Base-by-base conservation (phyloP, 1,140 invertebrate species). In the Notospermus geniculatus region DNA sequence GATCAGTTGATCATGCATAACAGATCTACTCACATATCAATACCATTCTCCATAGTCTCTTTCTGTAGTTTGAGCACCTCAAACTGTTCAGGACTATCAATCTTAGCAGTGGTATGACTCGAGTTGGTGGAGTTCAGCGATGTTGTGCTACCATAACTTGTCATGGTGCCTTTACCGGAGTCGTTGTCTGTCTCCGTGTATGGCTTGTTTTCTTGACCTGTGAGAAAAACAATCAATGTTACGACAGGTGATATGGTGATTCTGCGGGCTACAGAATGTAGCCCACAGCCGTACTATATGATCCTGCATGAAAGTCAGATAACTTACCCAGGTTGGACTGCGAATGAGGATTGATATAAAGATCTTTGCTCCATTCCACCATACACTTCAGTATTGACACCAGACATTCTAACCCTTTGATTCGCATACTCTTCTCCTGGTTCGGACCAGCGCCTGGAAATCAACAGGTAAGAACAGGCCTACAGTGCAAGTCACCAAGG, bases 351-450 rank as follows among this genome's bases (percentile, higher is more conserved):
- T 97, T 97, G 0, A 97, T 90, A 77, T 98, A 98, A 4, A 99
- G 83, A 83, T 98, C 97, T 80, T 95, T 91, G 76, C 93, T 97
- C 96, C 97, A 99, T 76, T 98, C 96, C 0, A 99, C 96, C 93
- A 99, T 97, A 79, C 96, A 99, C 76, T 98, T 97, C 0, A 99
- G 80, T 71, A 99, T 96, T 0, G 93, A 97, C 0, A 99, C 96
- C 7, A 99, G 84, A 80, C 96, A 99, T 80, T 98, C 93, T 1
- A 99, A 84, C 0, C 95, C 95, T 71, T 95, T 88, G 53, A 97
- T 91, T 57, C 95, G 85, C 91, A 99, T 98, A 0, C 90, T 92
- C 79, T 95, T 93, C 76, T 98, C 94, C 83, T 97, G 93, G 80
- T 91, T 89, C 0, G 90, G 91, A 52, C 92, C 93, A 5, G 81